Percentiles rank a stretch among this genome's conserved stretches.
These are phyloP conservation scores for Sipha flava DNA, from an alignment of 1,140 invertebrate genomes.

Conservation along the genomic window DNA sequence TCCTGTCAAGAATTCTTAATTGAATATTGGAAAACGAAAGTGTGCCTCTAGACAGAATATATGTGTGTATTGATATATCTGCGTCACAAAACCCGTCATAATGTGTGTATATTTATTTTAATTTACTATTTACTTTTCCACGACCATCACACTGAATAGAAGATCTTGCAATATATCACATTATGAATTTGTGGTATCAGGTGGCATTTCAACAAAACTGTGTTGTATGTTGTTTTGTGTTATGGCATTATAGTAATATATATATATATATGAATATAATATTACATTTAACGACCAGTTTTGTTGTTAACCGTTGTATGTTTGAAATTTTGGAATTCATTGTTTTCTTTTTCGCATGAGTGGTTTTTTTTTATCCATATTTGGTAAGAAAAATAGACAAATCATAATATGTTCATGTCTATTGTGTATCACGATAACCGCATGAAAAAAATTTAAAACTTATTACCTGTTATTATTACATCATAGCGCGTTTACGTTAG, in stretches of 20 bases:
- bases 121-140: not conserved
- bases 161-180: not conserved
- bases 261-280: too few species aligned
- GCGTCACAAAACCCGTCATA: not conserved
- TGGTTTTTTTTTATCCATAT: too few species aligned
- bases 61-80: not conserved
- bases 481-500: too few species aligned
- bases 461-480: too few species aligned
- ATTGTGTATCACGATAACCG: too few species aligned
- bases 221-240: not conserved
- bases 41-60: not conserved
- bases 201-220: not conserved
- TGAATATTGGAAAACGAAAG: constrained; percentile 29
- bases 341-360: not conserved
- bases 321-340: not conserved
- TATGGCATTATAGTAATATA: too few species aligned
- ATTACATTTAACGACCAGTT: too few species aligned
- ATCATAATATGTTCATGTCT: too few species aligned
- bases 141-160: not conserved
- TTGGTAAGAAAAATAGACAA: too few species aligned
- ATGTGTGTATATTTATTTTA: not conserved
- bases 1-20: constrained; percentile 26
- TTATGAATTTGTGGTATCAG: not conserved
- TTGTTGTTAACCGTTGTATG: not conserved
- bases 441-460: too few species aligned